Evolutionary conservation across 2,888 invertebrate genomes (phyloP).

Genomic region (Microplitis manilae): DNA sequence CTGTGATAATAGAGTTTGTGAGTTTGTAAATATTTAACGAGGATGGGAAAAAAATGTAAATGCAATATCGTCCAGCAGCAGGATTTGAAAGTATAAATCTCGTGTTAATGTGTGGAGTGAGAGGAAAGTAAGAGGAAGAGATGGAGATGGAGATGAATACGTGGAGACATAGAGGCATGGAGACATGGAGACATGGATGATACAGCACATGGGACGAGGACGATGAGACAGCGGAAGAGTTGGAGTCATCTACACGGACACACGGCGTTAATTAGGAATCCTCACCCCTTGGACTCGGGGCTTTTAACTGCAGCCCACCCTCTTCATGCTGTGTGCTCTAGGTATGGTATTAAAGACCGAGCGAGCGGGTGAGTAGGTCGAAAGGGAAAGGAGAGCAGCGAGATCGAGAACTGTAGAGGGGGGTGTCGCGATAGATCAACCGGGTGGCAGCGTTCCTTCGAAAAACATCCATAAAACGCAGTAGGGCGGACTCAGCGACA

Average conservation of each 20-base stretch:
- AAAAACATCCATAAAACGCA: conserved; percentile 73
- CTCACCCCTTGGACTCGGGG: conserved; percentile 45
- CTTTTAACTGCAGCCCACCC: conserved; percentile 40
- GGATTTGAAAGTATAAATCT: conserved; percentile 69
- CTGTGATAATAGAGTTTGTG: not conserved
- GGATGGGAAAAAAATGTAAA: conserved; percentile 71
- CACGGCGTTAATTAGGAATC: conserved; percentile 64
- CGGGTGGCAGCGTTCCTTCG: conserved; percentile 71
- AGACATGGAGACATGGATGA: conserved; percentile 23
- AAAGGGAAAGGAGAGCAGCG: conserved; percentile 37
- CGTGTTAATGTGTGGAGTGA: conserved; percentile 67
- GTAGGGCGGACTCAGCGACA: conserved; percentile 73
- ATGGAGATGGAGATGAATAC: conserved; percentile 15
- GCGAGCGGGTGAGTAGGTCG: conserved; percentile 40
- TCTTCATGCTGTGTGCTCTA: conserved; percentile 37
- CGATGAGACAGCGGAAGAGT: conserved; percentile 28
- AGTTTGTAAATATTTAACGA: not conserved
- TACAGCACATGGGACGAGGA: conserved; percentile 24
- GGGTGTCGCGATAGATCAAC: conserved; percentile 69
- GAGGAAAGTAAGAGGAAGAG: conserved; percentile 37
- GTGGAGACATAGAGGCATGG: conserved; percentile 32
- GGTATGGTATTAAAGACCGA: conserved; percentile 42
- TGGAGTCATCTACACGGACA: conserved; percentile 14
- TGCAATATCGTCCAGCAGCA: conserved; percentile 55
- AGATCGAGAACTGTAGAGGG: conserved; percentile 55